A percentile compares a stretch with the other conserved stretches of the same genome.
phyloP scores from a whole-genome alignment of 2,797 vertebrate genomes.

The Neosalanx taihuensis region DNA sequence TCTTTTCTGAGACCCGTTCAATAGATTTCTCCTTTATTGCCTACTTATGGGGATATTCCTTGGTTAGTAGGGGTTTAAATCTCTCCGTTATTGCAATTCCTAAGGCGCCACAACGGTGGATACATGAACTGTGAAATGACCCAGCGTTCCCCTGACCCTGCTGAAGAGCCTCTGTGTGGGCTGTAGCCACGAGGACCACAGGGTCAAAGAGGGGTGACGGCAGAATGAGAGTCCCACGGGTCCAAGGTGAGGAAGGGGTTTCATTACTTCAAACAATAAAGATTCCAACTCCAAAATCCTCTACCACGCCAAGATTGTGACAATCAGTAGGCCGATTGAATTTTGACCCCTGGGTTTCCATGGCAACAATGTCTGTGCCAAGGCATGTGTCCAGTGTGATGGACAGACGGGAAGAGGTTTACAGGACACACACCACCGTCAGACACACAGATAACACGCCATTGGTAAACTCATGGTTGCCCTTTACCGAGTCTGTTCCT shows the following conservation, averaged over 20 bases:
- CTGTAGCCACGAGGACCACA: not conserved
- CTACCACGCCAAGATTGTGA: not conserved
- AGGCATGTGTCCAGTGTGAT: not conserved
- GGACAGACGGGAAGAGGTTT: not conserved
- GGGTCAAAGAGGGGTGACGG: not conserved
- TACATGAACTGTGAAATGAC: not conserved
- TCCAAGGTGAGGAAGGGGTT: not conserved
- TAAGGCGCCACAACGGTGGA: not conserved
- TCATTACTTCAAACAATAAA: not conserved
- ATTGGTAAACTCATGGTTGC: not conserved
- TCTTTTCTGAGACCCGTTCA: not conserved
- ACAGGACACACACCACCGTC: not conserved
- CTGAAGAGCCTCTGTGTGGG: not conserved
- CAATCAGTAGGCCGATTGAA: not conserved
- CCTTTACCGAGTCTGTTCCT: not conserved
- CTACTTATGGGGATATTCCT: not conserved
- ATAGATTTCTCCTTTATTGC: slow-evolving; percentile 1
- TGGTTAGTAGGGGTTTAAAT: not conserved
- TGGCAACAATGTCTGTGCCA: not conserved
- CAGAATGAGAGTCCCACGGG: not conserved
- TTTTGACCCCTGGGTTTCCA: not conserved
- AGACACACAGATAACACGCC: not conserved
- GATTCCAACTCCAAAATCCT: not conserved
- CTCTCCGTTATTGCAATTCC: not conserved
- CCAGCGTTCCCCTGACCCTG: not conserved